Conservation (phyloP, 2,113 vertebrate species). For the Meriones unguiculatus region DNA sequence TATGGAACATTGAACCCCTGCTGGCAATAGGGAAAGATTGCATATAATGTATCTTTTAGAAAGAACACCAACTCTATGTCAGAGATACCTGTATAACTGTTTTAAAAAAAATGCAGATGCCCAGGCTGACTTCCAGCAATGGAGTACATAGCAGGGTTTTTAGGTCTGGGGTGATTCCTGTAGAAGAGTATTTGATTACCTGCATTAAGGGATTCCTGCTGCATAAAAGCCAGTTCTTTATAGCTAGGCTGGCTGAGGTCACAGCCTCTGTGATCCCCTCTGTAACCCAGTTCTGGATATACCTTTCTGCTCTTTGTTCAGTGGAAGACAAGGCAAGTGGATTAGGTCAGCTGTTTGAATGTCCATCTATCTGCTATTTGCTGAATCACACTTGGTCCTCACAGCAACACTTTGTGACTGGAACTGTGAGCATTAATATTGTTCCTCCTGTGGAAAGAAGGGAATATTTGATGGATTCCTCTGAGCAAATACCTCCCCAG, state of each 20-base stretch:
- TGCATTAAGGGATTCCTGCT: not conserved
- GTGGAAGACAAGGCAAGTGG: not conserved
- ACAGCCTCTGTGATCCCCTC: not conserved
- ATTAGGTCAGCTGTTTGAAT: not conserved
- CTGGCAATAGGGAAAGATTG: not conserved
- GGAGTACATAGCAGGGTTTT: not conserved
- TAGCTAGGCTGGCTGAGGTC: not conserved
- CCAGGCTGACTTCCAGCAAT: not conserved
- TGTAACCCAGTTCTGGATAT: not conserved
- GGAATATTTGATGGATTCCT: not conserved
- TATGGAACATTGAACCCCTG: conserved; percentile 24
- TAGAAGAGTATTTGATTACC: not conserved
- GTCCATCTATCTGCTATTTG: not conserved
- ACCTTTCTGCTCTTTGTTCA: not conserved
- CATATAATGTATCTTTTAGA: not conserved
- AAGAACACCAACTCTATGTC: not conserved
- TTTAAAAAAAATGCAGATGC: not conserved
- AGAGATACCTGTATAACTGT: not conserved
- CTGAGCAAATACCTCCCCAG: not conserved
- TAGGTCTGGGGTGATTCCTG: not conserved
- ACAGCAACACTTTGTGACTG: not conserved
- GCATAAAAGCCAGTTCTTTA: not conserved
- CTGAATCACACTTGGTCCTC: not conserved
- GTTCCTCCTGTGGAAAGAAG: not conserved
- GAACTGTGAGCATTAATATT: not conserved